Conservation (phyloP, 2,888 invertebrate genomes). For the Acleris emargana region DNA sequence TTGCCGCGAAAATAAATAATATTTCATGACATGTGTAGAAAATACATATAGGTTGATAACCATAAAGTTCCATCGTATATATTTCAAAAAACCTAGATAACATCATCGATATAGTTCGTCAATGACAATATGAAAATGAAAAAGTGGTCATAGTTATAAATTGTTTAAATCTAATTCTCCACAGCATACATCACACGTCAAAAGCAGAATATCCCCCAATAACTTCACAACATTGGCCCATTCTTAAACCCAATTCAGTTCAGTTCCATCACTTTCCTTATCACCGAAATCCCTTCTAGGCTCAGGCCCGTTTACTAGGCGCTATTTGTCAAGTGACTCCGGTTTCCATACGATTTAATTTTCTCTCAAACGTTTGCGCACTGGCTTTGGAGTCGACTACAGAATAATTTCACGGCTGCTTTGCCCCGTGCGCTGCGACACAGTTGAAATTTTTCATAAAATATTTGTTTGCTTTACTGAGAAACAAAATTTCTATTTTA, state of each 20-base stretch:
- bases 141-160: no score
- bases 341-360: constrained; percentile 55
- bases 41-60: no score
- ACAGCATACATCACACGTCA: no score
- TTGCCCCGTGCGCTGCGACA: constrained; percentile 41
- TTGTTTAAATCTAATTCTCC: no score
- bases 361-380: constrained; percentile 44
- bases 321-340: constrained; percentile 39
- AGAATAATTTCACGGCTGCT: constrained; percentile 55
- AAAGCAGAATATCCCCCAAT: neutral
- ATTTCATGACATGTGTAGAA: no score
- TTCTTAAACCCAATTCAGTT: neutral
- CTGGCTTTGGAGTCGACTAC: constrained; percentile 46
- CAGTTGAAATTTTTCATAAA: constrained; percentile 31
- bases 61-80: no score
- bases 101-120: no score
- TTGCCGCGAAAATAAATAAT: no score
- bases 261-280: constrained; percentile 2
- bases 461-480: constrained; percentile 28
- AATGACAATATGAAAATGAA: no score
- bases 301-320: constrained; percentile 20
- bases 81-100: no score
- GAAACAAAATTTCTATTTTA: constrained; percentile 20
- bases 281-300: constrained; percentile 15
- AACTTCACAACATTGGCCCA: neutral